Base-by-base conservation (phyloP, 2,797 vertebrate genomes). In the Galaxias olidus region DNA sequence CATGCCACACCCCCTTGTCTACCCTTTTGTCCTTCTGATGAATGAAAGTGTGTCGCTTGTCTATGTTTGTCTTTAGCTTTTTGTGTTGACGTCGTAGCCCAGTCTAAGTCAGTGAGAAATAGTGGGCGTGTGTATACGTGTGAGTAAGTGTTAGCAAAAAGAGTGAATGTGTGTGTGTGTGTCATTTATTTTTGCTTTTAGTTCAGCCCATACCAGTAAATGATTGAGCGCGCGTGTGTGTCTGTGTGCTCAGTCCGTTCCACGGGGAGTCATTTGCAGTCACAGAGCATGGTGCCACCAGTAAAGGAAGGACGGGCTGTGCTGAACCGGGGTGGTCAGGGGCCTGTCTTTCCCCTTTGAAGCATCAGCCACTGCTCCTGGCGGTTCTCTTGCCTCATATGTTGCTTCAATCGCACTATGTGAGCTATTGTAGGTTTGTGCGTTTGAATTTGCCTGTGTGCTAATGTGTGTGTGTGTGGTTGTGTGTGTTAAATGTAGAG, bases 241-340 rank as follows among this genome's bases (percentile, higher is more conserved):
- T 40, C 47, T 71, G 19, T 63, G 20, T 42, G 42, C 55, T 44
- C 66, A 65, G 51, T 41, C 10, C 55, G 53, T 73, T 72, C 80
- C 73, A 70, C 30, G 58, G 77, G 77, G 74, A 79, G 74, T 79
- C 73, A 79, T 82, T 79, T 79, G 64, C 53, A 64, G 61, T 60
- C 59, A 59, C 48, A 76, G 60, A 66, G 70, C 63, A 70, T 55
- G 66, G 69, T 76, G 75, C 67, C 69, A 69, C 69, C 76, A 59
- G 74, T 78, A 73, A 73, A 54, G 17, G 17, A 19, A 51, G 52
- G n/a, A 30, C 0, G 20, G 17, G 52, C 11, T 54, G 52, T 9
- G n/a, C 19, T 20, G 13, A 19, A 8, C 10, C 10, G 54, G 13
- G 40, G 14, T 42, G 41, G 54, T 56, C 41, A 56, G 9, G 45